Evolutionary conservation across 2,888 invertebrate genomes (phyloP).

Genomic region (Panopea generosa): DNA sequence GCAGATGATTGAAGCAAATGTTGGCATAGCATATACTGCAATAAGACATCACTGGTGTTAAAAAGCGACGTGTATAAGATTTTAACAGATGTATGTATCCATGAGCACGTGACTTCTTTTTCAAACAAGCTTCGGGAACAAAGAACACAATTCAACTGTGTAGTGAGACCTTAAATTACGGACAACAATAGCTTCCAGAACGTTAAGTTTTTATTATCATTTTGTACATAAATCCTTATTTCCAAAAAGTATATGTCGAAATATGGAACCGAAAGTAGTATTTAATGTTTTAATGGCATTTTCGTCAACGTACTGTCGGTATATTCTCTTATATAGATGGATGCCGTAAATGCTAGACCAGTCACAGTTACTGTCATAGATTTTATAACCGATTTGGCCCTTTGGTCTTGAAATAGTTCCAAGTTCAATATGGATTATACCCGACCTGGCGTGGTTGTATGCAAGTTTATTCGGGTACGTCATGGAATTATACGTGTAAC

Average conservation of each 20-base stretch:
- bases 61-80: too few species aligned
- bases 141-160: too few species aligned
- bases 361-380: constrained; percentile 8
- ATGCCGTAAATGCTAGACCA: constrained; percentile 23
- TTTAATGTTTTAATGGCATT: constrained; percentile 12
- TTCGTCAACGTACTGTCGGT: neutral
- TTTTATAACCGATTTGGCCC: neutral
- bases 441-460: neutral
- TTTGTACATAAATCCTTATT: constrained; percentile 21
- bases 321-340: constrained; percentile 17
- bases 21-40: too few species aligned
- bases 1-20: too few species aligned
- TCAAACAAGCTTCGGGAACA: too few species aligned
- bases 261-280: constrained; percentile 21
- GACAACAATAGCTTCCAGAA: too few species aligned
- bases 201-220: too few species aligned
- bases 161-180: too few species aligned
- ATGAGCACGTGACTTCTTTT: too few species aligned
- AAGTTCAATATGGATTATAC: constrained; percentile 5
- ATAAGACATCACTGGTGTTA: too few species aligned
- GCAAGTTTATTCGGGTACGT: constrained; percentile 16
- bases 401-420: constrained; percentile 18
- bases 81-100: too few species aligned
- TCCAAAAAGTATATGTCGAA: constrained; percentile 27
- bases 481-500: constrained; percentile 30